These are phyloP conservation scores for Psephotus haematonotus DNA, from an alignment of 2,113 vertebrate species.

Conservation along the genomic window DNA sequence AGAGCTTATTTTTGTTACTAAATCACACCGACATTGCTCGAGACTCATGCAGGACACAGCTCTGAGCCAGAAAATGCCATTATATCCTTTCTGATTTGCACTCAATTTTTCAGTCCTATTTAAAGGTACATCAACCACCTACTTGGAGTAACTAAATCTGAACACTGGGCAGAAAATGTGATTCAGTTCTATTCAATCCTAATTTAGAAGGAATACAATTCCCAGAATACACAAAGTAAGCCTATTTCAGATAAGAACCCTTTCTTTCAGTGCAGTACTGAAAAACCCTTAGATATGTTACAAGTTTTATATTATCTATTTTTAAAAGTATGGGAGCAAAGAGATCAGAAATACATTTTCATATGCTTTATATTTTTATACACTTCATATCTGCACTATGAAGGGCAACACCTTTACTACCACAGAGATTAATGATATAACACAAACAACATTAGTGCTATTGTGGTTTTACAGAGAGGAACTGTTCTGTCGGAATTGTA, in stretches of 20 bases:
- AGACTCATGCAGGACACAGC: background rate
- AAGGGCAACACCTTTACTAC: background rate
- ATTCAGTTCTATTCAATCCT: background rate
- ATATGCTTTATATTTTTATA: background rate
- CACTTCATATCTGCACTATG: background rate
- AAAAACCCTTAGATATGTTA: background rate
- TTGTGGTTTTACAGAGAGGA: background rate
- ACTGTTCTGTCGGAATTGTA: background rate
- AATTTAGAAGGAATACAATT: slow-evolving; percentile 1
- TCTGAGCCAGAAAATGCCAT: background rate
- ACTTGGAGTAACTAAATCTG: background rate
- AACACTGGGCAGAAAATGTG: background rate
- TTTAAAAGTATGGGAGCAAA: background rate
- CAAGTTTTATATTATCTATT: background rate
- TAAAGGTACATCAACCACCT: background rate
- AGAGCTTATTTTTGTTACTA: background rate
- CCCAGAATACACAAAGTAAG: background rate
- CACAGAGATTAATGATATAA: background rate
- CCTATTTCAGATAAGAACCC: background rate
- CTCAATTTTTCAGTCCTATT: background rate
- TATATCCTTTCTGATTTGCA: background rate
- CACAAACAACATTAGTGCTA: background rate
- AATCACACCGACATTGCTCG: background rate
- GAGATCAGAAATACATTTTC: background rate
- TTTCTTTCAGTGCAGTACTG: background rate